These are phyloP conservation scores for Batillaria attramentaria DNA, from an alignment of 1,140 invertebrate species.

Conservation along the genomic window DNA sequence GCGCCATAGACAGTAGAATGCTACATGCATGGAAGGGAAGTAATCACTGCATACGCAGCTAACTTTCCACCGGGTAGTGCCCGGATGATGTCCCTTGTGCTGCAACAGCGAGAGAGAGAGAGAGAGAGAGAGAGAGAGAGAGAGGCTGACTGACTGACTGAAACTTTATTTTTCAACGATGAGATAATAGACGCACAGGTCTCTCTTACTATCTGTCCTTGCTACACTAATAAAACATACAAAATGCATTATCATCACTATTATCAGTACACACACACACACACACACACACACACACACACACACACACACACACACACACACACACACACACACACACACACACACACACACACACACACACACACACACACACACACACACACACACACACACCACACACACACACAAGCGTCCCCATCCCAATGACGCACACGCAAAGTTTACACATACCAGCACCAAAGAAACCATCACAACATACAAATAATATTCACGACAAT, in stretches of 20 bases:
- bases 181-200: neutral
- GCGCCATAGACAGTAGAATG: too few relatives aligned
- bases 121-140: neutral
- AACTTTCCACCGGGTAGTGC: too few relatives aligned
- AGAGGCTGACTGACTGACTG: neutral
- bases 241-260: neutral
- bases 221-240: neutral
- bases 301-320: neutral
- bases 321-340: conserved; percentile 8
- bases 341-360: neutral
- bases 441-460: neutral
- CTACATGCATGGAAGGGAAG: too few relatives aligned
- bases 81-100: too few relatives aligned
- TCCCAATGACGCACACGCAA: neutral
- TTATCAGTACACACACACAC: neutral
- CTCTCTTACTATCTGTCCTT: neutral
- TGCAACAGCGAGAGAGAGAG: neutral
- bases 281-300: neutral
- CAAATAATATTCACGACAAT: neutral
- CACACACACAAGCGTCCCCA: conserved; percentile 13
- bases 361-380: neutral
- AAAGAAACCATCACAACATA: neutral
- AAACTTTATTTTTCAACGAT: neutral
- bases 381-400: conserved; percentile 2
- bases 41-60: too few relatives aligned